These are phyloP conservation scores for Archilochus colubris DNA, from an alignment of 2,113 vertebrate genomes.

Conservation along the genomic window DNA sequence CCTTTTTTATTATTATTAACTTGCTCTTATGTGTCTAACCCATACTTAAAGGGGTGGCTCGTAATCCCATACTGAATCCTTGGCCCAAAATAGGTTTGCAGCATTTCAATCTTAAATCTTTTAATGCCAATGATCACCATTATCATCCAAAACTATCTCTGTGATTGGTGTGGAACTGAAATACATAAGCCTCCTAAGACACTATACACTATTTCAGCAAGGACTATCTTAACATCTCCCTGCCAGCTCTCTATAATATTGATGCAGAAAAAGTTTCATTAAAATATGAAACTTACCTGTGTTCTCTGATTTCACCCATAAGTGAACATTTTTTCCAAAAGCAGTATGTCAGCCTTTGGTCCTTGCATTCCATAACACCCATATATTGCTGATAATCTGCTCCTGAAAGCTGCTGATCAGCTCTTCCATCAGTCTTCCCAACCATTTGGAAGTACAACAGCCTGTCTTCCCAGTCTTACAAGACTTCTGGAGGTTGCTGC, in stretches of 20 bases:
- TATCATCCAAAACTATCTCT: not conserved
- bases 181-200: not conserved
- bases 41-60: not conserved
- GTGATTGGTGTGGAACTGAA: not conserved
- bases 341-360: not conserved
- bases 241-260: not conserved
- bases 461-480: not conserved
- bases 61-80: not conserved
- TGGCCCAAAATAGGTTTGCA: not conserved
- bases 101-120: not conserved
- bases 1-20: not conserved
- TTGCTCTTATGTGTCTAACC: not conserved
- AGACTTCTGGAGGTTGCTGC: not conserved
- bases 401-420: not conserved
- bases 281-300: slow-evolving; percentile 37
- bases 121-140: not conserved
- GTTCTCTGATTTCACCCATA: not conserved
- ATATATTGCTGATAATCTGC: not conserved
- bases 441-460: not conserved
- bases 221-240: not conserved
- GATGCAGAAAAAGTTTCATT: not conserved
- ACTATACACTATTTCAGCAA: not conserved
- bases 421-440: not conserved
- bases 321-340: not conserved
- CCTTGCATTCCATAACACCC: not conserved